Evolutionary conservation across 2,888 invertebrate species (phyloP), one percentile per base, ranked within the genome.

Genomic region (Harpagoxenus sublaevis): DNA sequence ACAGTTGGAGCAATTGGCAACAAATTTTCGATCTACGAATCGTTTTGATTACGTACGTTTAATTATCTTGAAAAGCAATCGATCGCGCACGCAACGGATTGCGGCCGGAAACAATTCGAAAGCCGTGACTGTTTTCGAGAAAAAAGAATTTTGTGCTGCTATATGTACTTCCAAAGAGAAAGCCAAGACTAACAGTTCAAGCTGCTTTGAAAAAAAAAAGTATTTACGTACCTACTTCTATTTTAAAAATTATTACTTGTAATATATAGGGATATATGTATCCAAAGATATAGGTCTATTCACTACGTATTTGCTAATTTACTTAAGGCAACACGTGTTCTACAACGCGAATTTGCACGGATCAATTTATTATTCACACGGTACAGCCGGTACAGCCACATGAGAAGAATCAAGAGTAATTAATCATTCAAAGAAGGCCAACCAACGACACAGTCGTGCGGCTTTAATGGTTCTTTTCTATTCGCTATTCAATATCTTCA

Each of bases 341-440:
- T 48, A 74, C 28, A 60, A 74, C 6, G 15, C 35, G 9, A 48
- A 74, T 55, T 42, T 73, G 23, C 10, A 48, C 15, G 48, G n/a
- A 63, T 75, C 35, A 63, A 51, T 51, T 48, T 75, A 63, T 35
- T 35, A 35, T 65, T 18, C 23, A n/a, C 48, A 3, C 31, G 5
- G 10, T 0, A 35, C 48, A 62, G 15, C n/a, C 15, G 5, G 10
- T 0, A 35, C 48, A 62, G 15, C n/a, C 15, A 74, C 23, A 71
- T 63, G 62, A 73, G 55, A 86, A 83, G 86, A 85, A 88, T 92
- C 91, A 89, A 88, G 88, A 86, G 88, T 88, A 90, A 92, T 92
- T 91, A 92, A 91, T 92, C 91, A 90, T 89, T 89, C 86, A 75
- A 92, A 89, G 79, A 89, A 88, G 89, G 85, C 86, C 90, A 88